phyloP scores from a whole-genome alignment of 2,888 invertebrate species.

The Lasioglossum leucozonium region DNA sequence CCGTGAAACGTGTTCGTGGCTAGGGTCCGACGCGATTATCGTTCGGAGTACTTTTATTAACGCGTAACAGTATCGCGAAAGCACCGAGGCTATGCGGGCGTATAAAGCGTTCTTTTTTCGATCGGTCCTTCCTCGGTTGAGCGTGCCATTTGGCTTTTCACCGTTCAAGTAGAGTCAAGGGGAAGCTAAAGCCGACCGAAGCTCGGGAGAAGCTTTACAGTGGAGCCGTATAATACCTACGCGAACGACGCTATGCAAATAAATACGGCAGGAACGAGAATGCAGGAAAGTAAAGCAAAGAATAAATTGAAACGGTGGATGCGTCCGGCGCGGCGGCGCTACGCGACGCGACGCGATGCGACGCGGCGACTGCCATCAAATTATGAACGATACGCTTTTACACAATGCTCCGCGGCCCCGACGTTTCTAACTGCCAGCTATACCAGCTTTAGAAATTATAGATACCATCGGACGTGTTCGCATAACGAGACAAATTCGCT shows the following conservation, averaged over 20 bases:
- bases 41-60: slow-evolving; percentile 61
- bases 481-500: slow-evolving; percentile 3
- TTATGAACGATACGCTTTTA: slow-evolving; percentile 38
- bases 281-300: slow-evolving; percentile 29
- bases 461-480: slow-evolving; percentile 4
- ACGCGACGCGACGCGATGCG: too few species aligned
- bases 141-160: slow-evolving; percentile 51
- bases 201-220: slow-evolving; percentile 33
- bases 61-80: slow-evolving; percentile 34
- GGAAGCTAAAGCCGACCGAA: slow-evolving; percentile 37
- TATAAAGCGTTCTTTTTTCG: slow-evolving; percentile 43
- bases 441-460: slow-evolving; percentile 25
- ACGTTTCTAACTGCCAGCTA: not conserved
- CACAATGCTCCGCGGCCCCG: not conserved
- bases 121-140: slow-evolving; percentile 32
- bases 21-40: slow-evolving; percentile 44
- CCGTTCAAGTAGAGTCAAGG: slow-evolving; percentile 41
- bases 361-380: slow-evolving; percentile 31
- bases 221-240: slow-evolving; percentile 41
- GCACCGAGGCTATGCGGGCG: slow-evolving; percentile 3
- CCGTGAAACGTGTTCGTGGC: slow-evolving; percentile 15
- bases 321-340: not conserved
- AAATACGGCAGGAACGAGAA: slow-evolving; percentile 54
- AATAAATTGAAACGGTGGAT: slow-evolving; percentile 49
- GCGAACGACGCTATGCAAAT: slow-evolving; percentile 58